These are phyloP conservation scores for Deroplatys truncata DNA, from an alignment of 2,888 invertebrate species.

Conservation along the genomic window DNA sequence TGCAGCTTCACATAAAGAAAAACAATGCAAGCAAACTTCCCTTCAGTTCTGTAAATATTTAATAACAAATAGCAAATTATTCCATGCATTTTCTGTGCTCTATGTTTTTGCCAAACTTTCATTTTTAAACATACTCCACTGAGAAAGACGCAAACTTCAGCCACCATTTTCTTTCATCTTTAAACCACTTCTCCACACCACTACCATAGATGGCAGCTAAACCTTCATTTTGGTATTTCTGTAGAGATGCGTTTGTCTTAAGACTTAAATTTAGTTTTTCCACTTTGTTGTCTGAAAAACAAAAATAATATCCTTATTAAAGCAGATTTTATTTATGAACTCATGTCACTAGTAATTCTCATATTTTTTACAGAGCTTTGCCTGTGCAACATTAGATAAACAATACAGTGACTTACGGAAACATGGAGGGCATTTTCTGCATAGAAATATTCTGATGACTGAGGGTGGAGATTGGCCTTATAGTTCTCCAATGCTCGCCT, in stretches of 20 bases:
- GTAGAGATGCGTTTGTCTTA: too few species aligned
- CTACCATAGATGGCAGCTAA: too few species aligned
- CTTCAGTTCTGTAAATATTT: too few species aligned
- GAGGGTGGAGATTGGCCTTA: constrained; percentile 56
- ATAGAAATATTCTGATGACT: constrained; percentile 67
- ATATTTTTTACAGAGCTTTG: not conserved
- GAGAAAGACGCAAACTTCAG: not conserved
- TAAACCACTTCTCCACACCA: not conserved
- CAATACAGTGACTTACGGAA: constrained; percentile 36
- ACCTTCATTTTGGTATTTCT: too few species aligned
- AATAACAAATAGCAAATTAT: too few species aligned
- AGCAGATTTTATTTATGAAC: not conserved
- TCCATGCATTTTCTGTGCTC: too few species aligned
- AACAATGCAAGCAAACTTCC: too few species aligned
- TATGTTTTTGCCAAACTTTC: too few species aligned
- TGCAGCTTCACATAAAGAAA: too few species aligned
- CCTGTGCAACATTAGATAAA: not conserved
- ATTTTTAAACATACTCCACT: too few species aligned
- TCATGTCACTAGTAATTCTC: not conserved
- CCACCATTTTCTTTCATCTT: not conserved
- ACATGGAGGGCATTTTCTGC: constrained; percentile 65
- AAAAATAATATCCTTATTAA: not conserved
- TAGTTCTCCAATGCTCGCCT: constrained; percentile 57
- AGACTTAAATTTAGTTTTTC: not conserved
- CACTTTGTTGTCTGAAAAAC: constrained; percentile 21